Conservation (phyloP, 2,888 invertebrate genomes). For the Oxytorus armatus region DNA sequence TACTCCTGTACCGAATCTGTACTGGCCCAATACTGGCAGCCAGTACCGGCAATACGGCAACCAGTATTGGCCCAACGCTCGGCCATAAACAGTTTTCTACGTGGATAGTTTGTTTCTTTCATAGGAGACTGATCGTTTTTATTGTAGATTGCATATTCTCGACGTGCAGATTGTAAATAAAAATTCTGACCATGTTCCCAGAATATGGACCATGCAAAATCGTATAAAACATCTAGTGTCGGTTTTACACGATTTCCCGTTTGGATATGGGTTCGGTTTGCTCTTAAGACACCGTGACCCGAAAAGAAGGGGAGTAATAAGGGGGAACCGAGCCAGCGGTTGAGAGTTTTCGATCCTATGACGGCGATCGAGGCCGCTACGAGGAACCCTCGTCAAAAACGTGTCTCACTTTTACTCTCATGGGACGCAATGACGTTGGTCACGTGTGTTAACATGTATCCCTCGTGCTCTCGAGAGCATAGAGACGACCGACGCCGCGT, state of each 20-base stretch:
- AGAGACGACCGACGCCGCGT: conserved; percentile 66
- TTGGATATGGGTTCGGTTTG: conserved; percentile 8
- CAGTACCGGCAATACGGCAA: too few relatives aligned
- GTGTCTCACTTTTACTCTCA: conserved; percentile 71
- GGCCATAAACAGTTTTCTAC: too few relatives aligned
- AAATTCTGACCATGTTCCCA: not conserved
- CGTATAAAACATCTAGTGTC: not conserved
- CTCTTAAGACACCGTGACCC: not conserved
- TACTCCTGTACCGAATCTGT: too few relatives aligned
- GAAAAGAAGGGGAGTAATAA: conserved; percentile 12
- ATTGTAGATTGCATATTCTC: too few relatives aligned
- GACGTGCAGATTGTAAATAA: too few relatives aligned
- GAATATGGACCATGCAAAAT: conserved; percentile 10
- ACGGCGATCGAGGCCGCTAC: conserved; percentile 17
- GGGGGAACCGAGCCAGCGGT: not conserved
- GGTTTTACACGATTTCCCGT: conserved; percentile 23
- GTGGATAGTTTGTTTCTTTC: too few relatives aligned
- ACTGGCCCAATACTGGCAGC: too few relatives aligned
- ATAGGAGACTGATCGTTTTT: too few relatives aligned
- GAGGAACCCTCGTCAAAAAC: conserved; percentile 67
- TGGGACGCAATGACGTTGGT: conserved; percentile 74
- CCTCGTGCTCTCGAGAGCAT: conserved; percentile 69
- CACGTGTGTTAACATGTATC: conserved; percentile 75
- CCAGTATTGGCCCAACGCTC: too few relatives aligned
- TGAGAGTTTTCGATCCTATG: conserved; percentile 45